Evolutionary conservation across 1,140 invertebrate species (phyloP), one percentile per base, ranked within the genome.

Genomic region (Plutomurus gul): DNA sequence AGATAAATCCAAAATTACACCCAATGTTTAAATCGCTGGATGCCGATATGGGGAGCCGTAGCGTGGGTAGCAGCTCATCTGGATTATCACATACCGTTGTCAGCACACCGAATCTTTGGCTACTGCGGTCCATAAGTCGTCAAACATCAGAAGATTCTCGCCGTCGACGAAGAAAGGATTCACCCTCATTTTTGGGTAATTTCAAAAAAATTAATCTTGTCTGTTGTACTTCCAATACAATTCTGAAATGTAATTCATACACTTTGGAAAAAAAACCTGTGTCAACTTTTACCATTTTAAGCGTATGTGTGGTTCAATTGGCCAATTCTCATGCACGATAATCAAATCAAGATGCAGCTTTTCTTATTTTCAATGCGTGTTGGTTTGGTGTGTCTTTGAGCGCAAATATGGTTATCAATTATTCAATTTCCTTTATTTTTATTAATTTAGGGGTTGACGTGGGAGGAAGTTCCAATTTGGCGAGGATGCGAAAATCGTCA

Each of bases 401-500:
- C n/a, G n/a, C n/a, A n/a, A n/a, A n/a, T n/a, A n/a, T n/a, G n/a
- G n/a, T n/a, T n/a, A n/a, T n/a, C n/a, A n/a, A n/a, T n/a, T n/a
- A n/a, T n/a, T n/a, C n/a, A n/a, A n/a, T n/a, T n/a, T n/a, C n/a
- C n/a, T n/a, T n/a, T n/a, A n/a, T n/a, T n/a, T n/a, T n/a, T n/a
- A n/a, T n/a, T n/a, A n/a, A n/a, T n/a, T n/a, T n/a, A n/a, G n/a
- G n/a, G n/a, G n/a, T n/a, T n/a, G n/a, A n/a, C n/a, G n/a, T 65
- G 56, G 56, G 70, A 25, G 87, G 87, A 60, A 85, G 86, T 13
- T 92, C 93, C 10, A 97, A 96, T 87, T 88, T 98, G 79, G 88
- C 96, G 81, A 91, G 94, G 78, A 95, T 97, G 91, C 91, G 93
- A 75, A 92, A 92, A 85, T 95, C 94, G 18, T 89, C 92, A 25